These are phyloP conservation scores for Parauchenoglanis punctatus DNA, from an alignment of 2,797 vertebrate genomes.

Conservation along the genomic window DNA sequence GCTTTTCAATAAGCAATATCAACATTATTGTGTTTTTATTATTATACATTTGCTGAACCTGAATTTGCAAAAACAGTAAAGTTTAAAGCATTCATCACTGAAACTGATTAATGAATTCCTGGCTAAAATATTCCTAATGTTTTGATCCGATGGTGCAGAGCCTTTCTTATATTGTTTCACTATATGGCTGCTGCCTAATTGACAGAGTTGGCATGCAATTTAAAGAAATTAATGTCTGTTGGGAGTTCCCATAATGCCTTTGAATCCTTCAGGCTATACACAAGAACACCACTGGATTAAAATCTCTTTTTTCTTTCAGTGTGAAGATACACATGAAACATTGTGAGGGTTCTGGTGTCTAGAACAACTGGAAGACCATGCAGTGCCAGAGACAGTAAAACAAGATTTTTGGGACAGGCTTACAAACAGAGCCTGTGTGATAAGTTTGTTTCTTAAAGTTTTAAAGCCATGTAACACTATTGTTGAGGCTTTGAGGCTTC, in stretches of 20 bases:
- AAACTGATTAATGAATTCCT: background rate
- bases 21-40: background rate
- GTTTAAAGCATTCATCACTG: background rate
- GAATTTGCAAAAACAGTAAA: background rate
- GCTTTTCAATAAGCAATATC: slow-evolving; percentile 4
- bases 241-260: background rate
- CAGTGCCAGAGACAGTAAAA: slow-evolving; percentile 65
- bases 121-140: background rate
- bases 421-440: slow-evolving; percentile 71
- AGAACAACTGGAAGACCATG: slow-evolving; percentile 72
- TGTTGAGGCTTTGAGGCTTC: slow-evolving; percentile 66
- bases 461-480: slow-evolving; percentile 65
- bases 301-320: slow-evolving; percentile 36
- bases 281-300: slow-evolving; percentile 10
- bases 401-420: slow-evolving; percentile 50
- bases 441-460: slow-evolving; percentile 70
- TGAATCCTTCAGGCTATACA: background rate
- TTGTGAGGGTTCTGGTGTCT: slow-evolving; percentile 43
- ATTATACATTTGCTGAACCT: background rate
- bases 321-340: slow-evolving; percentile 61
- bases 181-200: background rate
- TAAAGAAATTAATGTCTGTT: background rate
- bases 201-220: background rate
- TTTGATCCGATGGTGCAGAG: background rate
- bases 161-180: background rate